Percentiles rank a stretch among this genome's conserved stretches.
phyloP scores from a whole-genome alignment of 2,888 invertebrate genomes.

The Oxyscelio sp. region DNA sequence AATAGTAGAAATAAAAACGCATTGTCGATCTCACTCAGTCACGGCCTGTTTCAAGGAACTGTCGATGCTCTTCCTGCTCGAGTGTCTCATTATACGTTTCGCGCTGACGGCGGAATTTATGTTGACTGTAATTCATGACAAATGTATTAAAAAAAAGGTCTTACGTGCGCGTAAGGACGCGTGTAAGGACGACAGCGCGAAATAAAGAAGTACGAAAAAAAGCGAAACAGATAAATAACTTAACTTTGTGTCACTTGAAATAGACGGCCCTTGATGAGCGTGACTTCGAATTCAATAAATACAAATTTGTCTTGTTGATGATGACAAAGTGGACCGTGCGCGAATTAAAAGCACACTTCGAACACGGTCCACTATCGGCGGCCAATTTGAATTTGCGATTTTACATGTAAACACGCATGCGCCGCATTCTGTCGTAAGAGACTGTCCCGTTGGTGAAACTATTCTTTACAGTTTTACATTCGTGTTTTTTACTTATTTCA shows the following conservation, averaged over 20 bases:
- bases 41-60: slow-evolving; percentile 67
- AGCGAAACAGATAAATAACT: not conserved
- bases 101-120: slow-evolving; percentile 54
- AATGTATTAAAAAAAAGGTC: slow-evolving; percentile 55
- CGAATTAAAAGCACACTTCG: slow-evolving; percentile 80
- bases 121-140: slow-evolving; percentile 64
- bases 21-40: slow-evolving; percentile 72
- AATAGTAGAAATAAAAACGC: slow-evolving; percentile 60
- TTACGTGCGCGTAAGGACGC: slow-evolving; percentile 31
- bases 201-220: slow-evolving; percentile 11
- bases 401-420: slow-evolving; percentile 67
- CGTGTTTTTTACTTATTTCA: slow-evolving; percentile 85
- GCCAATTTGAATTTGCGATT: slow-evolving; percentile 82
- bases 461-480: slow-evolving; percentile 81
- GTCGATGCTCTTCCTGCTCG: slow-evolving; percentile 54
- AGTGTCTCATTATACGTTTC: slow-evolving; percentile 56
- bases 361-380: slow-evolving; percentile 81
- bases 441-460: slow-evolving; percentile 80
- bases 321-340: slow-evolving; percentile 69
- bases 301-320: slow-evolving; percentile 49
- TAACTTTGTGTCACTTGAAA: slow-evolving; percentile 58
- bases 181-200: slow-evolving; percentile 5
- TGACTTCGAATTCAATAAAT: slow-evolving; percentile 58
- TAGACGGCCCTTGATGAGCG: slow-evolving; percentile 60
- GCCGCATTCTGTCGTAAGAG: slow-evolving; percentile 73